These are phyloP conservation scores for Lasius platythorax DNA, from an alignment of 2,888 invertebrate genomes.

Conservation along the genomic window DNA sequence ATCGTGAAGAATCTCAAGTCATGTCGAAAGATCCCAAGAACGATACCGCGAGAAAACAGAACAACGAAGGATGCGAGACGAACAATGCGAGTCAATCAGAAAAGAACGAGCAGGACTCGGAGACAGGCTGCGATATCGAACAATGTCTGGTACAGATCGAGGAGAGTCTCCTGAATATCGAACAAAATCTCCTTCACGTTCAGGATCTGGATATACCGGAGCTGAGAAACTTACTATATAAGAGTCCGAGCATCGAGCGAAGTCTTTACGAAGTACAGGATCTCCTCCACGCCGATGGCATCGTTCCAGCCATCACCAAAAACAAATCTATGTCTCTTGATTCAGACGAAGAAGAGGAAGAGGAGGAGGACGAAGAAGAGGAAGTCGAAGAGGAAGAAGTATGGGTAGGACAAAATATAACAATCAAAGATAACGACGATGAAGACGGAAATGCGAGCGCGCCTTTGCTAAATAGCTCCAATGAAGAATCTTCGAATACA, in stretches of 20 bases:
- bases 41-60: background rate
- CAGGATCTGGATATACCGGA: slow-evolving; percentile 81
- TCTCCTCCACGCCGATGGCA: slow-evolving; percentile 73
- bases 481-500: slow-evolving; percentile 66
- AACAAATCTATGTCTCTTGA: slow-evolving; percentile 62
- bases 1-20: background rate
- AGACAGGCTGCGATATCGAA: slow-evolving; percentile 78
- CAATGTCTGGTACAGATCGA: slow-evolving; percentile 82
- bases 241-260: slow-evolving; percentile 78
- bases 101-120: slow-evolving; percentile 36
- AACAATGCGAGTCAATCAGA: slow-evolving; percentile 22
- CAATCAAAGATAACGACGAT: slow-evolving; percentile 66
- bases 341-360: slow-evolving; percentile 67
- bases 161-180: slow-evolving; percentile 81
- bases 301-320: slow-evolving; percentile 64
- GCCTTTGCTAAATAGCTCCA: slow-evolving; percentile 57
- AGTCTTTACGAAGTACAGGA: slow-evolving; percentile 78
- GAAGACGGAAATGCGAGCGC: slow-evolving; percentile 67
- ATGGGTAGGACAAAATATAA: slow-evolving; percentile 61
- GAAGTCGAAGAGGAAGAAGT: slow-evolving; percentile 67
- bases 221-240: slow-evolving; percentile 78
- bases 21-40: background rate
- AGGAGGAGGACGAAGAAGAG: slow-evolving; percentile 66
- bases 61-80: background rate
- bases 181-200: slow-evolving; percentile 81